Evolutionary conservation across 2,113 vertebrate genomes (phyloP).

Genomic region (Hippocampus mohnikei): DNA sequence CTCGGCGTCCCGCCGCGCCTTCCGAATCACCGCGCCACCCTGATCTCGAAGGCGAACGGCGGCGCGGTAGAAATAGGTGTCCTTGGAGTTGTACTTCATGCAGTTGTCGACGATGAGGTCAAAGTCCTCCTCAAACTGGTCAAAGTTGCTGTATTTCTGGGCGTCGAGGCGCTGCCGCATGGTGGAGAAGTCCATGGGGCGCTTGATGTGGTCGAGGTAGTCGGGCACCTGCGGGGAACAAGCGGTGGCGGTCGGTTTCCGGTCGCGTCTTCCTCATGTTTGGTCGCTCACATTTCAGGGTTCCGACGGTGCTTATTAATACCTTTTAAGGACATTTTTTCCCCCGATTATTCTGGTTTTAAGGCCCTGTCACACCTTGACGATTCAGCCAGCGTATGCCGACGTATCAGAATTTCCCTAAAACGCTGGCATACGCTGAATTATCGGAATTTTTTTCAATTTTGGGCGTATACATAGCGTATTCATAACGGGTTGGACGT

Average conservation of each 20-base stretch:
- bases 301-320: too few species aligned
- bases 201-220: conserved; percentile 91
- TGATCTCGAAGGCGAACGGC: conserved; percentile 90
- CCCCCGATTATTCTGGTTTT: too few species aligned
- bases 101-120: conserved; percentile 93
- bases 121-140: conserved; percentile 90
- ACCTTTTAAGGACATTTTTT: too few species aligned
- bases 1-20: conserved; percentile 82
- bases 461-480: too few species aligned
- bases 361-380: too few species aligned
- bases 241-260: not conserved
- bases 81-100: conserved; percentile 97
- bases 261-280: too few species aligned
- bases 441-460: too few species aligned
- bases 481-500: too few species aligned
- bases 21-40: conserved; percentile 88
- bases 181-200: conserved; percentile 95
- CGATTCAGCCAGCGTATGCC: too few species aligned
- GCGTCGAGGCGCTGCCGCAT: conserved; percentile 86
- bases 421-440: too few species aligned
- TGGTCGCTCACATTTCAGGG: too few species aligned
- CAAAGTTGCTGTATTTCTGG: conserved; percentile 84
- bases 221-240: conserved; percentile 83
- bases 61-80: conserved; percentile 93
- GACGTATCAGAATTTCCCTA: too few species aligned